Evolutionary conservation across 1,140 invertebrate genomes (phyloP), one percentile per base, ranked within the genome.

Genomic region (Rhizoglyphus robini): DNA sequence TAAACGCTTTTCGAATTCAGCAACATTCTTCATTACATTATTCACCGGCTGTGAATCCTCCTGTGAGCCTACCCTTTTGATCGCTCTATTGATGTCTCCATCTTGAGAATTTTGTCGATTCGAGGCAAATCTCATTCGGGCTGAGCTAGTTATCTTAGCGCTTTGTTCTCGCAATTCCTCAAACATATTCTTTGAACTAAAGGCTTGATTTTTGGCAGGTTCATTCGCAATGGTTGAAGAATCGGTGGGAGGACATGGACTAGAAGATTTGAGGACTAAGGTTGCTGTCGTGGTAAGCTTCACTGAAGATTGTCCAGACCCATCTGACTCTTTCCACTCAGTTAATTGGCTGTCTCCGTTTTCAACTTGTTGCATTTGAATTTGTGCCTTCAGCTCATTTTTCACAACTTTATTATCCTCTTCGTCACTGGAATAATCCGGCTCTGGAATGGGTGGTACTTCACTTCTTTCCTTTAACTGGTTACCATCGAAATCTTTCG

Each of bases 381-480:
- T 2, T 58, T 13, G 41, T n/a, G 41, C 61, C 20, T 48, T 25
- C 5, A 20, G 23, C 46, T 49, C 25, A 27, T 64, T 51, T 8
- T 64, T 64, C 18, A n/a, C 25, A n/a, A 4, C 67, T 65, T 72
- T 68, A 51, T n/a, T n/a, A n/a, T n/a, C n/a, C n/a, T 72, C 72
- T 32, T 72, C 72, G 49, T 66, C 69, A 57, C 68, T 68, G 58
- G 90, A 73, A 76, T 91, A 91, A 76, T 91, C 89, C 0, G 88
- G 88, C 72, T 91, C 88, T 0, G 88, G 89, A 65, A 91, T 91
- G 3, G 86, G 86, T 11, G 88, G 88, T 20, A 11, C 27, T 54
- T 62, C 54, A 27, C 59, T 34, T 13, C 23, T 25, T 58, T 29
- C 18, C 20, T 65, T 59, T 31, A 15, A 25, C 31, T 51, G 62